phyloP scores from a whole-genome alignment of 2,888 invertebrate species.

The Homarus gammarus region DNA sequence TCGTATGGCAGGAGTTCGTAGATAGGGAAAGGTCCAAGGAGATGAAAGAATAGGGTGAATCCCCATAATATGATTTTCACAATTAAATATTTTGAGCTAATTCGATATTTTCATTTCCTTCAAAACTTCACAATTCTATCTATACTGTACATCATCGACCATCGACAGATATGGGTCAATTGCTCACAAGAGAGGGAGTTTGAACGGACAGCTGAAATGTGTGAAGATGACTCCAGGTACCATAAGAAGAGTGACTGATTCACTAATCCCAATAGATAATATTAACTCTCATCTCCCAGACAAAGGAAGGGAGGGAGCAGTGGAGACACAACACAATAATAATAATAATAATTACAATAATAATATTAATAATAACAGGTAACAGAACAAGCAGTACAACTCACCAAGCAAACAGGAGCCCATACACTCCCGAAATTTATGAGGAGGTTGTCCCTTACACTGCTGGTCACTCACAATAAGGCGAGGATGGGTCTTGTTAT shows the following conservation, averaged over 20 bases:
- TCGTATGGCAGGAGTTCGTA: background rate
- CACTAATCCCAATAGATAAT: background rate
- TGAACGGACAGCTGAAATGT: no score
- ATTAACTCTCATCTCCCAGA: no score
- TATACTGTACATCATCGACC: no score
- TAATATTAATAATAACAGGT: background rate
- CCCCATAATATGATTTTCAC: background rate
- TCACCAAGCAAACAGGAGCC: constrained; percentile 30
- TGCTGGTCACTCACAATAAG: constrained; percentile 33
- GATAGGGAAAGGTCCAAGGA: background rate
- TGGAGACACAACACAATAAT: no score
- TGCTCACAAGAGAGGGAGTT: no score
- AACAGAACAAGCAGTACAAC: no score
- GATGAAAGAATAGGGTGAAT: background rate
- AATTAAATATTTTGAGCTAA: no score
- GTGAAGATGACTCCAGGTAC: background rate
- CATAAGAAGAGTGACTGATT: background rate
- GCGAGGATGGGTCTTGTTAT: background rate
- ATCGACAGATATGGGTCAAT: no score
- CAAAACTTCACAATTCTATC: no score
- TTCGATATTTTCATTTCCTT: no score
- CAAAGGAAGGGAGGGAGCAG: no score
- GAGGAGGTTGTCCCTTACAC: constrained; percentile 21
- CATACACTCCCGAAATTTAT: constrained; percentile 16
- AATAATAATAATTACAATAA: no score